These are phyloP conservation scores for Alligator mississippiensis DNA, from an alignment of 2,113 vertebrate genomes.

Conservation along the genomic window DNA sequence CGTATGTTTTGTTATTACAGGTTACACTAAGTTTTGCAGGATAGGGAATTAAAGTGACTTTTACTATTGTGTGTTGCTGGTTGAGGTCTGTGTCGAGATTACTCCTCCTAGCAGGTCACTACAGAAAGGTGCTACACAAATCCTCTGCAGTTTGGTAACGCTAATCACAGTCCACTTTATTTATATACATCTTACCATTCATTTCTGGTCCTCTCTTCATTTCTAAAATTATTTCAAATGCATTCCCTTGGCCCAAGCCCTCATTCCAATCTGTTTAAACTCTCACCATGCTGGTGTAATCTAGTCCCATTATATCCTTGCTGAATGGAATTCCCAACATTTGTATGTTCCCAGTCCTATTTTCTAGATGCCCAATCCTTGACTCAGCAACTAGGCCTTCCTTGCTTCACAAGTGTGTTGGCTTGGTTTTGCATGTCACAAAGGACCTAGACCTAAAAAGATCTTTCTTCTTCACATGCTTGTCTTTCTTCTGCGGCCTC, in stretches of 20 bases:
- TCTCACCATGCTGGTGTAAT: neutral
- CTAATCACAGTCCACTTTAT: neutral
- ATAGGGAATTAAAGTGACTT: neutral
- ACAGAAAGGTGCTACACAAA: neutral
- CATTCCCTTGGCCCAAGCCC: neutral
- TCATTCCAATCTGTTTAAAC: neutral
- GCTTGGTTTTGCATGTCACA: conserved; percentile 12
- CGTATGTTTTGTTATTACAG: neutral
- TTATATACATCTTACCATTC: neutral
- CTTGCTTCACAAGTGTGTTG: conserved; percentile 22
- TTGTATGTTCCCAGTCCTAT: conserved; percentile 8
- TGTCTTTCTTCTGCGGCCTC: neutral
- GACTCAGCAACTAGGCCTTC: conserved; percentile 20
- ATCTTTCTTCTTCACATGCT: neutral
- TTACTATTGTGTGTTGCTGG: neutral
- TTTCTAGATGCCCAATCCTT: neutral
- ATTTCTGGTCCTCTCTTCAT: neutral
- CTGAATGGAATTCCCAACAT: neutral
- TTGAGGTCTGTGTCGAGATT: neutral
- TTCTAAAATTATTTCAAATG: neutral
- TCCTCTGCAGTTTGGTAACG: neutral
- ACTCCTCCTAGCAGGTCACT: neutral
- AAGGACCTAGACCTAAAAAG: neutral
- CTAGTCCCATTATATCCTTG: neutral
- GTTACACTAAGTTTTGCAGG: neutral